These are phyloP conservation scores for Oscheius sp. DNA, from an alignment of 2,888 invertebrate genomes.

Conservation along the genomic window DNA sequence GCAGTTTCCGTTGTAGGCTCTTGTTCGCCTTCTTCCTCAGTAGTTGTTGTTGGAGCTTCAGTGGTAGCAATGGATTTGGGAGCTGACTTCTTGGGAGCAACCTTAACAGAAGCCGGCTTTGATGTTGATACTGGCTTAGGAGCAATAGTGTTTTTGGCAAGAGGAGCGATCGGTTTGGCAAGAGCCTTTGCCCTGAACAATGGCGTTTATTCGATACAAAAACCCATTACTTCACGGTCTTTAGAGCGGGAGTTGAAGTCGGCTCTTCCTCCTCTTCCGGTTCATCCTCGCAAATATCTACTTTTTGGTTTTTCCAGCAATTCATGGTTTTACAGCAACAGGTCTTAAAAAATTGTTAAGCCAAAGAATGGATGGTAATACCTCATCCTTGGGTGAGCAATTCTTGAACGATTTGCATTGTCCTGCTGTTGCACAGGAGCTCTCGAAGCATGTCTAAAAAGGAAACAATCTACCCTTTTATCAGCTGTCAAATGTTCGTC, in stretches of 20 bases:
- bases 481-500: too few species aligned
- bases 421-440: constrained; percentile 24
- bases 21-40: constrained; percentile 14
- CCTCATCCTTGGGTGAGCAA: constrained; percentile 15
- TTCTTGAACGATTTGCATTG: constrained; percentile 26
- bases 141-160: constrained; percentile 5
- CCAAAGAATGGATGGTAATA: neutral
- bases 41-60: constrained; percentile 1
- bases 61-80: constrained; percentile 21
- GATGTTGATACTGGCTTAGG: neutral
- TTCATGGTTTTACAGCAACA: constrained; percentile 28
- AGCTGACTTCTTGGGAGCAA: neutral
- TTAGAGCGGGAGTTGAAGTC: constrained; percentile 4
- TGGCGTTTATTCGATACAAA: neutral
- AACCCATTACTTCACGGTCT: constrained; percentile 1
- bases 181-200: neutral
- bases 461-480: too few species aligned
- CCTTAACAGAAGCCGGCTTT: neutral
- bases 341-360: neutral
- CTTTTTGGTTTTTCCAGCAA: constrained; percentile 11
- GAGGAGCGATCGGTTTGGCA: constrained; percentile 11
- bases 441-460: constrained; percentile 21
- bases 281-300: constrained; percentile 12
- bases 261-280: constrained; percentile 8
- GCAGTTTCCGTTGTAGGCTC: neutral